Conservation (phyloP, 2,113 vertebrate species). For the Brienomyrus brachyistius region DNA sequence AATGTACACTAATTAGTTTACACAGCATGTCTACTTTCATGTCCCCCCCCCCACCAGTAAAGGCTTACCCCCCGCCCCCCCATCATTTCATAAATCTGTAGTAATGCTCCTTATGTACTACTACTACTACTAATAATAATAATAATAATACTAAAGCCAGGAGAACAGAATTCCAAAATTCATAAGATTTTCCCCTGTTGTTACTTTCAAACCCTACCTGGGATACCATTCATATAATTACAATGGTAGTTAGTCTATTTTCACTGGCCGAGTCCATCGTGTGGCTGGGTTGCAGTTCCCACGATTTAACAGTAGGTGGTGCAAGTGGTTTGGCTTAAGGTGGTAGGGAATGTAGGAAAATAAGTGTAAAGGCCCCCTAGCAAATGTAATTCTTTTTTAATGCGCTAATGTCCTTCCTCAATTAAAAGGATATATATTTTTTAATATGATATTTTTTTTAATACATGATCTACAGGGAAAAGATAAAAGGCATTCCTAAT, state of each 20-base stretch:
- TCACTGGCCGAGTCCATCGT: neutral
- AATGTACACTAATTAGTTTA: neutral
- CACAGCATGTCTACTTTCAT: neutral
- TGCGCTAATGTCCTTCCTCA: neutral
- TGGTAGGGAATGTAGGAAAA: neutral
- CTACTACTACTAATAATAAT: neutral
- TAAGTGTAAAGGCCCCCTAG: neutral
- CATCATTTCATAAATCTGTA: neutral
- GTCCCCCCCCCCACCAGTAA: neutral
- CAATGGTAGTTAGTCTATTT: neutral
- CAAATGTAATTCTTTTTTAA: neutral
- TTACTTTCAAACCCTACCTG: neutral
- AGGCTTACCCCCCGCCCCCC: neutral
- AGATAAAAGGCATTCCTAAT: neutral
- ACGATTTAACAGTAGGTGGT: conserved; percentile 30
- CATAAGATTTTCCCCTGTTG: neutral
- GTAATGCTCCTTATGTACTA: neutral
- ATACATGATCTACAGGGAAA: neutral
- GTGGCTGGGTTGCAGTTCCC: neutral
- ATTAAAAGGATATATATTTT: neutral
- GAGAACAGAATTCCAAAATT: neutral
- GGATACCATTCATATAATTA: neutral
- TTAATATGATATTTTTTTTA: neutral
- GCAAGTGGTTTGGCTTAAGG: conserved; percentile 16
- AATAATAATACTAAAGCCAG: neutral